These are phyloP conservation scores for Rhipidura dahli DNA, from an alignment of 2,113 vertebrate species.

Conservation along the genomic window DNA sequence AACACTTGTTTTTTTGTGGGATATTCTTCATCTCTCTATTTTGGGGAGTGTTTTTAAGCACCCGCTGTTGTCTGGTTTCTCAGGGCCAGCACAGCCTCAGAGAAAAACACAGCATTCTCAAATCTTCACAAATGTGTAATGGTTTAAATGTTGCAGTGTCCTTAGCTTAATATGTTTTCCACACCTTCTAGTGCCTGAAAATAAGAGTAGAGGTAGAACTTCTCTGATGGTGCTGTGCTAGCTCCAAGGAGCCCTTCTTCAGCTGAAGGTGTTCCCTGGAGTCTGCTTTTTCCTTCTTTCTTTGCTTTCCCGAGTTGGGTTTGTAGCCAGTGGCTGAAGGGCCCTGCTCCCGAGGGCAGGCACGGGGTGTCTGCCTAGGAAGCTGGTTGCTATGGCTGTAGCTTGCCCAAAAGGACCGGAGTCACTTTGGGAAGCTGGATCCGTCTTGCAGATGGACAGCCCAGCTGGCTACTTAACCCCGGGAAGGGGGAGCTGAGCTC, in stretches of 20 bases:
- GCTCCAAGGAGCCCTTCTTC: background rate
- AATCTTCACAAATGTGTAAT: background rate
- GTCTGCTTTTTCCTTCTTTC: background rate
- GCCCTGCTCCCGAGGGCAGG: background rate
- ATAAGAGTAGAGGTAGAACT: background rate
- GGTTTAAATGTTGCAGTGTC: background rate
- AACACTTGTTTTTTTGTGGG: background rate
- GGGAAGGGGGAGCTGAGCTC: background rate
- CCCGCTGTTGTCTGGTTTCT: background rate
- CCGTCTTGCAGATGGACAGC: background rate
- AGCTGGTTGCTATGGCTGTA: background rate
- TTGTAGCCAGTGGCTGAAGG: background rate
- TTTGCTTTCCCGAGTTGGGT: background rate
- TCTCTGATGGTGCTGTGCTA: background rate
- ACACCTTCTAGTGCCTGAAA: background rate
- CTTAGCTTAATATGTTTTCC: background rate
- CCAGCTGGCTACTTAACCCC: background rate
- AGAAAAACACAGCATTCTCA: background rate
- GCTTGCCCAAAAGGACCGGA: background rate
- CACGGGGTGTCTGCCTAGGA: background rate
- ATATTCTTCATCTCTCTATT: background rate
- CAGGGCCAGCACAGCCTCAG: background rate
- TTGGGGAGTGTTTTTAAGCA: background rate
- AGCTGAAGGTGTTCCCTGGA: background rate
- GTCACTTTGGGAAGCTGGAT: background rate